Evolutionary conservation across 2,113 vertebrate species (phyloP).

Genomic region (Saccopteryx bilineata): DNA sequence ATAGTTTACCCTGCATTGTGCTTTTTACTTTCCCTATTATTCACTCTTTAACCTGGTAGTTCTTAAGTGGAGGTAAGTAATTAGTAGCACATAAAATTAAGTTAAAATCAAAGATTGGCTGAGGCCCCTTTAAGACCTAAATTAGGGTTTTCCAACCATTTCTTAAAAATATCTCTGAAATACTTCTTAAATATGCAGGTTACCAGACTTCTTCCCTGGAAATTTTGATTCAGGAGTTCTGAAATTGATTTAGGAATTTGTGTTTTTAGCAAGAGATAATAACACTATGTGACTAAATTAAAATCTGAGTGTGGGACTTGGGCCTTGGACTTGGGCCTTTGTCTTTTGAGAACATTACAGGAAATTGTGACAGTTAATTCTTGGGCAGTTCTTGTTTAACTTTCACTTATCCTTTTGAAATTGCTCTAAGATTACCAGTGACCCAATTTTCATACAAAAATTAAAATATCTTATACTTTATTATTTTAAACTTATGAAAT

Average conservation of each 20-base stretch:
- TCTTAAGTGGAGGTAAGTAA: background rate
- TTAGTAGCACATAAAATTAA: background rate
- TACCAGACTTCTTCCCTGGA: background rate
- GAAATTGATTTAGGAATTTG: conserved; percentile 12
- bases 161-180: background rate
- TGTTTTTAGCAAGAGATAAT: conserved; percentile 32
- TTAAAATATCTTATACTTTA: background rate
- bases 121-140: background rate
- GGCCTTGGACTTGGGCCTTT: background rate
- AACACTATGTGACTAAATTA: background rate
- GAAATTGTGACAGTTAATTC: background rate
- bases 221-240: conserved; percentile 49
- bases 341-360: background rate
- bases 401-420: conserved; percentile 4
- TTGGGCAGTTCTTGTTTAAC: background rate
- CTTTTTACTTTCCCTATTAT: background rate
- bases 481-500: conserved; percentile 33
- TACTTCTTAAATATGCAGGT: conserved; percentile 23
- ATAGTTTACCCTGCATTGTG: background rate
- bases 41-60: background rate
- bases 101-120: background rate
- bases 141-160: background rate
- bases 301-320: background rate
- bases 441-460: background rate
- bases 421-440: background rate